These are phyloP conservation scores for Coregonus clupeaformis DNA, from an alignment of 2,113 vertebrate genomes.

Conservation along the genomic window DNA sequence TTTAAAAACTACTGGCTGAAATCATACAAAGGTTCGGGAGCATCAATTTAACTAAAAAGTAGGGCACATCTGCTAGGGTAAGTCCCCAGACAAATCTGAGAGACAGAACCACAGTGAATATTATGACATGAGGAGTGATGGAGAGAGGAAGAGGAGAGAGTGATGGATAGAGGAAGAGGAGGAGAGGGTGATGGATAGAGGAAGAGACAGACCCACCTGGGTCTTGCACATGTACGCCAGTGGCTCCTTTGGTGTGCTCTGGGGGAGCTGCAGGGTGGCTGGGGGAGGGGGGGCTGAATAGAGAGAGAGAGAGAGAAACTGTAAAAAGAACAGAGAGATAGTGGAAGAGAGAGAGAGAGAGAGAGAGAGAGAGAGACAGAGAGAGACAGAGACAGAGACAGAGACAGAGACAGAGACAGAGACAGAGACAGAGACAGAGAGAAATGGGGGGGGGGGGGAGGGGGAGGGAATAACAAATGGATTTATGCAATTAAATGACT, in stretches of 20 bases:
- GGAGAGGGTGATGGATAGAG: slow-evolving; percentile 33
- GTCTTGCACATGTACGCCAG: slow-evolving; percentile 94
- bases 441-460: too few relatives aligned
- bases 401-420: too few relatives aligned
- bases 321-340: slow-evolving; percentile 29
- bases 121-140: too few relatives aligned
- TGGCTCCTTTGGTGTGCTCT: slow-evolving; percentile 94
- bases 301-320: slow-evolving; percentile 24
- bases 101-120: too few relatives aligned
- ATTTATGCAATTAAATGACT: too few relatives aligned
- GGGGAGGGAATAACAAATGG: background rate
- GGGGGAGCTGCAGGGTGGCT: slow-evolving; percentile 80
- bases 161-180: background rate
- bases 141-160: background rate
- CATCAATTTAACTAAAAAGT: background rate
- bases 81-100: background rate
- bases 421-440: too few relatives aligned
- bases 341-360: background rate
- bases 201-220: slow-evolving; percentile 80
- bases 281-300: slow-evolving; percentile 81
- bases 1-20: too few relatives aligned
- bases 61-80: background rate
- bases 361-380: too few relatives aligned
- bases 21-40: too few relatives aligned
- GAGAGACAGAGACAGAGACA: too few relatives aligned